phyloP scores from a whole-genome alignment of 2,113 vertebrate genomes.

The Morphnarchus princeps region DNA sequence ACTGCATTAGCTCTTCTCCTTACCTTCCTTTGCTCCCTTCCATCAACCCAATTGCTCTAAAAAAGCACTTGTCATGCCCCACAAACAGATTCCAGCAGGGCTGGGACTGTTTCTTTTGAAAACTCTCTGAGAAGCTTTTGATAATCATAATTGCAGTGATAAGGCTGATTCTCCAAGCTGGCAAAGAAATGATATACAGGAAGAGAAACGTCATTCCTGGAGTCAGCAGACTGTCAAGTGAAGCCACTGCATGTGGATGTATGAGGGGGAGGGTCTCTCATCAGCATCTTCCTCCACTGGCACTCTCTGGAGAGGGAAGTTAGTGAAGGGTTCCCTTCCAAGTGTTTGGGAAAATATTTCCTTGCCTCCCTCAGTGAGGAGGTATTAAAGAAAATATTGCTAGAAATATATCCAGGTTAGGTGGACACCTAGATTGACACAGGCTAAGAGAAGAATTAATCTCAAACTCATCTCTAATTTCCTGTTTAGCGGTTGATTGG shows the following conservation, averaged over 20 bases:
- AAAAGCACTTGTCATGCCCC: neutral
- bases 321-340: neutral
- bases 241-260: rapidly evolving
- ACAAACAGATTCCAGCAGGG: neutral
- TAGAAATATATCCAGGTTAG: neutral
- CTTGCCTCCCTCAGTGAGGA: neutral
- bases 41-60: neutral
- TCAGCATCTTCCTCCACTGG: neutral
- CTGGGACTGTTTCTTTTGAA: neutral
- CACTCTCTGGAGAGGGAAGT: neutral
- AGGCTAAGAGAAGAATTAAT: neutral
- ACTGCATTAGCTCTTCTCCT: neutral
- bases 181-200: neutral
- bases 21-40: neutral
- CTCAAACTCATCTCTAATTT: neutral
- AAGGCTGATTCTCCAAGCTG: neutral
- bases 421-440: neutral
- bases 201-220: neutral
- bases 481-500: neutral
- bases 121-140: neutral
- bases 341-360: neutral
- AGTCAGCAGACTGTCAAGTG: neutral
- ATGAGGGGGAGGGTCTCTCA: neutral
- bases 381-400: neutral
- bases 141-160: neutral